Evolutionary conservation across 2,888 invertebrate species (phyloP).

Genomic region (Hyposoter didymator): DNA sequence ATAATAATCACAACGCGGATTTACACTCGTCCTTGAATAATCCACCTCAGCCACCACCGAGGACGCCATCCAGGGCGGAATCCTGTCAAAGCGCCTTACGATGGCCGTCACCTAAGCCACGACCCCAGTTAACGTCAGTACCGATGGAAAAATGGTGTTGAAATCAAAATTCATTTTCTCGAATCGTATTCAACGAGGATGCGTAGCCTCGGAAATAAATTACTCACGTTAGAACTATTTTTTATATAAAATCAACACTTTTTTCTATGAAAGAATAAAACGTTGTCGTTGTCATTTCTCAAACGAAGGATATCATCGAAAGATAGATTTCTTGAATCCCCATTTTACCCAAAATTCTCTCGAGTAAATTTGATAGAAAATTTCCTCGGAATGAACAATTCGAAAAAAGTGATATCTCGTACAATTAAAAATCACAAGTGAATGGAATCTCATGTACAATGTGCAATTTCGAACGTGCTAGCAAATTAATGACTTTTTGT

Average conservation of each 20-base stretch:
- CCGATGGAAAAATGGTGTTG: conserved; percentile 82
- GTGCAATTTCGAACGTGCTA: conserved; percentile 55
- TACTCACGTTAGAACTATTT: not conserved
- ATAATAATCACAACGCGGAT: conserved; percentile 45
- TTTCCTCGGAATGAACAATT: not conserved
- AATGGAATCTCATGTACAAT: conserved; percentile 57
- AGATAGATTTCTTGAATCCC: not conserved
- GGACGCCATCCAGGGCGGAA: conserved; percentile 82
- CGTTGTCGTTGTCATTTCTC: not conserved
- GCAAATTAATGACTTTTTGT: conserved; percentile 41
- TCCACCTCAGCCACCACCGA: conserved; percentile 78
- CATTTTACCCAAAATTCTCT: not conserved
- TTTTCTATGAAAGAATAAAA: not conserved
- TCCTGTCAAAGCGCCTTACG: conserved; percentile 82
- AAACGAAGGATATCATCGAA: not conserved
- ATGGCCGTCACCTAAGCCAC: conserved; percentile 81
- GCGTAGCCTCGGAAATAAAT: not conserved
- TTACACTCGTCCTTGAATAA: conserved; percentile 59
- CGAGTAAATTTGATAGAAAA: not conserved
- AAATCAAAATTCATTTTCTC: conserved; percentile 42
- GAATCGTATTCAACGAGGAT: not conserved
- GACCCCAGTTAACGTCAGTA: conserved; percentile 79
- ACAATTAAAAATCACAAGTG: conserved; percentile 5
- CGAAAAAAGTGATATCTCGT: conserved; percentile 28
- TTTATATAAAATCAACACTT: not conserved